phyloP scores from a whole-genome alignment of 2,113 vertebrate genomes.

The Smithornis capensis region DNA sequence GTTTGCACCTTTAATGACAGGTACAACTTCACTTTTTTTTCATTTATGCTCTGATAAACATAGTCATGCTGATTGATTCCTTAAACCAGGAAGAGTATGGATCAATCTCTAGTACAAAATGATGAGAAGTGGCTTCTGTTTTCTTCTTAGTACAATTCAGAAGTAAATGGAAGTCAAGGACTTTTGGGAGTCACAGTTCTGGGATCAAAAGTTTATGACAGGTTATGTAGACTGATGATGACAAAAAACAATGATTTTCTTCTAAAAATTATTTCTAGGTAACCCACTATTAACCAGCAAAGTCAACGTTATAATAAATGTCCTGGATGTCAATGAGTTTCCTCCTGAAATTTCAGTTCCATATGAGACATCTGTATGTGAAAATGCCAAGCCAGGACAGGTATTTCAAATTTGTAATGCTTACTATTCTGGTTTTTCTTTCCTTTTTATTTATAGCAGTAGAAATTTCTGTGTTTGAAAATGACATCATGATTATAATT shows the following conservation, averaged over 20 bases:
- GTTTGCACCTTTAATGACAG: background rate
- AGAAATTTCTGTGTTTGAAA: background rate
- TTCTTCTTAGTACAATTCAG: background rate
- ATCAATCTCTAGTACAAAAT: background rate
- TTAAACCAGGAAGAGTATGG: background rate
- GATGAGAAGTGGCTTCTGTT: background rate
- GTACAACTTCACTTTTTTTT: background rate
- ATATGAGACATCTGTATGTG: slow-evolving; percentile 93
- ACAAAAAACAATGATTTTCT: background rate
- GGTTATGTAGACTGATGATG: background rate
- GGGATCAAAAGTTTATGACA: background rate
- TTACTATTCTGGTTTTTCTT: background rate
- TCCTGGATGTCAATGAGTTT: slow-evolving; percentile 97
- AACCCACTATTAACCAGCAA: slow-evolving; percentile 90
- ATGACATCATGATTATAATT: background rate
- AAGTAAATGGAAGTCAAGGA: background rate
- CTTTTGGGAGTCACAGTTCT: background rate
- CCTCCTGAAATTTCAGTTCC: slow-evolving; percentile 91
- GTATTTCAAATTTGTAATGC: slow-evolving; percentile 67
- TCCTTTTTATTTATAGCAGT: background rate
- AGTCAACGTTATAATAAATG: slow-evolving; percentile 89
- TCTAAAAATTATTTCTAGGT: slow-evolving; percentile 75
- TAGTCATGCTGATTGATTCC: background rate
- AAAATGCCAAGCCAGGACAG: slow-evolving; percentile 92
- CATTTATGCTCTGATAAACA: background rate